Base-by-base conservation (phyloP, 2,888 invertebrate species). In the Drosophila lutescens region DNA sequence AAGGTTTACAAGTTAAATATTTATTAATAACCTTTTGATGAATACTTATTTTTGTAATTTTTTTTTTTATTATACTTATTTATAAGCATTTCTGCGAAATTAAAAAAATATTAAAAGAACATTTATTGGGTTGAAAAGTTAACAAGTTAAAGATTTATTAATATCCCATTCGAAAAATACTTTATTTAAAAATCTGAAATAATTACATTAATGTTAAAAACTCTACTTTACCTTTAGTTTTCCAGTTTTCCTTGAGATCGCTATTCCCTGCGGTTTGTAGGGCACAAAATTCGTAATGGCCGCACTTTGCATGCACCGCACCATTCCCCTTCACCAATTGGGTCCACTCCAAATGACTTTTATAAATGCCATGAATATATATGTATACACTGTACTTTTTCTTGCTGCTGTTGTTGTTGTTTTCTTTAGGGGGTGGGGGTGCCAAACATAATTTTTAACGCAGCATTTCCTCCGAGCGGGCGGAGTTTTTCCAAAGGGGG, bases 321-420 rank as follows among this genome's bases (percentile, higher is more conserved):
- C 34, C 34, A 20, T 15, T n/a, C 53, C 26, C 12, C 34, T 15
- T 13, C 47, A 3, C 47, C 47, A 47, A 47, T 50, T 17, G 40
- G 32, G 68, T 78, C 61, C 53, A 67, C 71, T 76, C 76, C 72
- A 79, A 83, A 83, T 80, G 86, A 86, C 83, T 83, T 86, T 86
- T 83, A 86, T 76, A 83, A 83, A 86, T 83, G 86, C 80, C 75
- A 86, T 86, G 83, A 86, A 86, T 83, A 82, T 81, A 65, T 59
- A 58, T 59, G 61, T 40, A 43, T 32, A 44, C 12, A 30, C 32
- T 36, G 43, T 55, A 59, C 15, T 55, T 69, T 46, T 60, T 47
- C 44, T 15, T 51, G 9, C 9, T 57, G 57, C 47, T 59, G 46
- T 70, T 59, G 46, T 70, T 67, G 46, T 70, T 67, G 34, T 36